Evolutionary conservation across 2,797 vertebrate genomes (phyloP).

Genomic region (Pangasius krempfi): DNA sequence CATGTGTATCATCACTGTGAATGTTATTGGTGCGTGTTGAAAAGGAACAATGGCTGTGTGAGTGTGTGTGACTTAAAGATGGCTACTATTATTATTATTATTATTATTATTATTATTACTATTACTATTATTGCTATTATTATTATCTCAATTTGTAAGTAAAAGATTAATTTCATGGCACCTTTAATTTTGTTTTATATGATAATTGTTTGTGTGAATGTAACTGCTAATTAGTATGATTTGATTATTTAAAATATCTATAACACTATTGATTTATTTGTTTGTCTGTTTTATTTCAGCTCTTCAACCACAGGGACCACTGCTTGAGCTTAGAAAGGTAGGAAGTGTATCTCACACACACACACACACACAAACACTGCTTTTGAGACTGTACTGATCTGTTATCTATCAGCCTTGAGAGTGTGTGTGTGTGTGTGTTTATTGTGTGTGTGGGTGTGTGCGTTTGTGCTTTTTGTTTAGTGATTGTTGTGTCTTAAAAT

Average conservation of each 20-base stretch:
- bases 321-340: constrained; percentile 51
- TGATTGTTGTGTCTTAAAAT: too few relatives aligned
- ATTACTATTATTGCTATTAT: background rate
- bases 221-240: background rate
- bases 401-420: too few relatives aligned
- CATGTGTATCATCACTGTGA: background rate
- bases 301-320: constrained; percentile 43
- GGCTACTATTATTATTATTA: background rate
- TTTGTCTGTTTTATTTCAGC: constrained; percentile 42
- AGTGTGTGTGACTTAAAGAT: background rate
- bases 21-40: background rate
- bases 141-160: background rate
- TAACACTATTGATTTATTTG: background rate
- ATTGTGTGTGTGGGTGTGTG: too few relatives aligned
- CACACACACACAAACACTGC: background rate
- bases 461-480: too few relatives aligned
- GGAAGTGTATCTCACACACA: constrained; percentile 18
- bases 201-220: background rate
- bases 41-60: background rate
- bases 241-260: background rate
- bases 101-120: background rate
- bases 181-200: background rate
- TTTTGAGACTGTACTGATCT: too few relatives aligned
- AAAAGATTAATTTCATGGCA: background rate
- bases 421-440: too few relatives aligned